Base-by-base conservation (phyloP, 1,140 invertebrate species). In the Pararge aegeria region DNA sequence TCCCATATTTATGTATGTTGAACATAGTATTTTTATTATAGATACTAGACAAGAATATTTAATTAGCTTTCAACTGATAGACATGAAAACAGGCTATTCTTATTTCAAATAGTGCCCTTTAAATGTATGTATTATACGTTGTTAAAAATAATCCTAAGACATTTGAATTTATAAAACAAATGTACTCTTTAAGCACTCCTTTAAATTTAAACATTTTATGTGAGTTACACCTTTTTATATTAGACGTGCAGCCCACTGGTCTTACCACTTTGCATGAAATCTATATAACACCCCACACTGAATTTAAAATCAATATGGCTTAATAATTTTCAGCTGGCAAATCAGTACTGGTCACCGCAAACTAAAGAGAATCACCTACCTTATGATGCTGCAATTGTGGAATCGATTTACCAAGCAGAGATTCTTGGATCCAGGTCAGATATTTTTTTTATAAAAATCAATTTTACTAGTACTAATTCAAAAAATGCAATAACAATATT, bases 311-410 rank as follows among this genome's bases (percentile, higher is more conserved):
- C 80, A 75, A 73, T 72, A 84, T 88, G 80, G 83, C 65, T 68
- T 61, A 55, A 56, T 78, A 61, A 20, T 79, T 89, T 90, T 68
- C 77, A 97, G 96, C 90, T 97, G 58, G 96, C 96, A 5, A 94
- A 94, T 67, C 93, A 96, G 80, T 97, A 97, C 80, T 98, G 97
- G 97, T 94, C 96, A 1, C 96, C 95, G 1, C 93, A 96, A 73
- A 94, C 95, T 0, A 89, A 91, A 51, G 90, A 92, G 9, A 90
- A 93, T 7, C 94, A 96, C 87, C 75, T 93, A 64, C 91, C 93
- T 20, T 97, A 94, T 78, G 93, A 95, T 90, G 75, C 93, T 16
- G 86, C 94, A 62, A 93, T 97, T 64, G 93, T 97, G 37, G 95
- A 96, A 73, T 93, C 96, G 70, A 95, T 97, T 70, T 97, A 97